Conservation (phyloP, 2,888 invertebrate genomes). For the Ophioninae sp. region DNA sequence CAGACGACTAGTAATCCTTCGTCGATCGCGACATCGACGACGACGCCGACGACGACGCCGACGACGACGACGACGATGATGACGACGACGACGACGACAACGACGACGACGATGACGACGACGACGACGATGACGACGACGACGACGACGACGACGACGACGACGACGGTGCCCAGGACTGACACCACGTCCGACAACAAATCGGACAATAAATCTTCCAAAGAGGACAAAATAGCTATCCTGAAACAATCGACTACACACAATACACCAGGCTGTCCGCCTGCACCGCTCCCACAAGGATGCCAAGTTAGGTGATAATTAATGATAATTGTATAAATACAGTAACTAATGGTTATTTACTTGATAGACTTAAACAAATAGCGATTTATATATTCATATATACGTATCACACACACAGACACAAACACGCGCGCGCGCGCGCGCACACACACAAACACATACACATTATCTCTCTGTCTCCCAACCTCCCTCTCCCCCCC, state of each 20-base stretch:
- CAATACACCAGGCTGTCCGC: conserved; percentile 79
- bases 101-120: conserved; percentile 55
- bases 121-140: conserved; percentile 65
- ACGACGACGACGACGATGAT: conserved; percentile 60
- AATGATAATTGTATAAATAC: conserved; percentile 83
- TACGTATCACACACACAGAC: conserved; percentile 54
- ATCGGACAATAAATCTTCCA: conserved; percentile 70
- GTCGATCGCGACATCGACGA: conserved; percentile 27
- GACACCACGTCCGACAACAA: conserved; percentile 66
- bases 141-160: conserved; percentile 61
- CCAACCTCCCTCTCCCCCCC: conserved; percentile 7
- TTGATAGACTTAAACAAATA: conserved; percentile 64
- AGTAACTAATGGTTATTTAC: conserved; percentile 73
- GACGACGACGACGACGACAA: conserved; percentile 65
- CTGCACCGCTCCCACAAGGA: conserved; percentile 88
- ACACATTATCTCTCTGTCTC: conserved; percentile 47
- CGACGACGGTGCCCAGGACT: conserved; percentile 62
- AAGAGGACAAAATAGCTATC: conserved; percentile 65
- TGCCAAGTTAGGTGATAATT: conserved; percentile 94
- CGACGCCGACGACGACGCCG: conserved; percentile 65
- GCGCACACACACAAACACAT: conserved; percentile 56
- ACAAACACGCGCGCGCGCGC: conserved; percentile 61
- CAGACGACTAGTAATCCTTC: conserved; percentile 9
- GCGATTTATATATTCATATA: conserved; percentile 61
- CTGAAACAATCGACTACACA: conserved; percentile 66